A percentile compares a stretch with the other conserved stretches of the same genome.
phyloP scores from a whole-genome alignment of 2,113 vertebrate genomes.

The Rynchops niger region DNA sequence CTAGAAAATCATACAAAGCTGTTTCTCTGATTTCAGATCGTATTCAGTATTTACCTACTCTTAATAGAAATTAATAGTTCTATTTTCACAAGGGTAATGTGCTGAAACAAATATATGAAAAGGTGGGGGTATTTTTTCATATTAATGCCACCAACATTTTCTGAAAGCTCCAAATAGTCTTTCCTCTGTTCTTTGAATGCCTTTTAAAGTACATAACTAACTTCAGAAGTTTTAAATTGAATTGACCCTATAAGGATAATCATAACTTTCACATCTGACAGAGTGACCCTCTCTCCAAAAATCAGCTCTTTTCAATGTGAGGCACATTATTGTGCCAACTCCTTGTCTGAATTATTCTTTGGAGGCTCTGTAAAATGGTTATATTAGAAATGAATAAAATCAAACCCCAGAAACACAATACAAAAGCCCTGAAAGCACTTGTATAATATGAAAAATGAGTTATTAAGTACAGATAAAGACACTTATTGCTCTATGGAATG shows the following conservation, averaged over 20 bases:
- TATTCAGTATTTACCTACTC: not conserved
- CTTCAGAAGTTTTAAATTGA: not conserved
- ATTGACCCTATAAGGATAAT: not conserved
- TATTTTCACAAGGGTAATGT: not conserved
- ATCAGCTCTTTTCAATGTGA: not conserved
- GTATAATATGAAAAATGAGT: not conserved
- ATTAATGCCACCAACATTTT: not conserved
- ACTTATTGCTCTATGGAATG: not conserved
- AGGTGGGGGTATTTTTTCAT: not conserved
- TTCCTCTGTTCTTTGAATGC: not conserved
- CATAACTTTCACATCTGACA: not conserved
- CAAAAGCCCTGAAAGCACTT: not conserved
- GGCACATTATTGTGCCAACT: not conserved
- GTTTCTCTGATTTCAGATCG: not conserved
- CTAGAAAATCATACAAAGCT: not conserved
- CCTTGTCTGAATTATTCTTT: constrained; percentile 1
- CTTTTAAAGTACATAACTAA: not conserved
- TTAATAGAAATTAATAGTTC: not conserved
- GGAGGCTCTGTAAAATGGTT: not conserved
- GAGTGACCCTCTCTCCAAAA: not conserved
- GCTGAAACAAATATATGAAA: not conserved
- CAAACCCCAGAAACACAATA: not conserved
- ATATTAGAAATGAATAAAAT: not conserved
- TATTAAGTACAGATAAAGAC: constrained; percentile 1
- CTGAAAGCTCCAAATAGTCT: not conserved